Conservation (phyloP, 2,113 vertebrate genomes). For the Callocephalon fimbriatum region DNA sequence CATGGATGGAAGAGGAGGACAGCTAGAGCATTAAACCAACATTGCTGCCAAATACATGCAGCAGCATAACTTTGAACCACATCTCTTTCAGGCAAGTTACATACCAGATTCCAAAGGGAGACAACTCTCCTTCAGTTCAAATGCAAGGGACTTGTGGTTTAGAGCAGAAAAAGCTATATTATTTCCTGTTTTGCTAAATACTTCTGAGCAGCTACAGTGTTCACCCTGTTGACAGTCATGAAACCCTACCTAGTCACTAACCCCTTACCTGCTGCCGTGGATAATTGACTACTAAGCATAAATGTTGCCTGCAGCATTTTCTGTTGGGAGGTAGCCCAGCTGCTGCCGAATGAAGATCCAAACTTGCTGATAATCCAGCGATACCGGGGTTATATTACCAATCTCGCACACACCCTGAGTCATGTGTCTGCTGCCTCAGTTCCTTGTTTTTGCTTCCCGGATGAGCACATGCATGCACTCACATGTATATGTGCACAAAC, state of each 20-base stretch:
- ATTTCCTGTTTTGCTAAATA: not conserved
- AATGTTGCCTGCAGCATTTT: not conserved
- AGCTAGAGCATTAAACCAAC: not conserved
- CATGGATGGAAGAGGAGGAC: not conserved
- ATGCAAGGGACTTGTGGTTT: not conserved
- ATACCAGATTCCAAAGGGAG: not conserved
- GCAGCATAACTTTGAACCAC: not conserved
- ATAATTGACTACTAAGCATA: not conserved
- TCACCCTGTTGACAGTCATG: not conserved
- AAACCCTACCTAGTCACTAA: constrained; percentile 35
- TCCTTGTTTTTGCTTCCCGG: constrained; percentile 43
- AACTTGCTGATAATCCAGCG: constrained; percentile 1
- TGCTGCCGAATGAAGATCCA: constrained; percentile 4
- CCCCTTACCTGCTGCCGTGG: constrained; percentile 35
- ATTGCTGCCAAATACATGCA: not conserved
- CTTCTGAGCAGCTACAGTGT: not conserved
- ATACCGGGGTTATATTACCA: not conserved
- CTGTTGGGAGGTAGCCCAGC: constrained; percentile 27
- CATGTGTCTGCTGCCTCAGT: constrained; percentile 49
- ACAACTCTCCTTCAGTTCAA: not conserved
- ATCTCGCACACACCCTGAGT: not conserved
- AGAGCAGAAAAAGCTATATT: not conserved
- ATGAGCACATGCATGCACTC: not conserved
- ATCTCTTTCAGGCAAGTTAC: not conserved
- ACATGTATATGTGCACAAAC: not conserved